These are phyloP conservation scores for Diabrotica undecimpunctata DNA, from an alignment of 1,140 invertebrate species.

Conservation along the genomic window DNA sequence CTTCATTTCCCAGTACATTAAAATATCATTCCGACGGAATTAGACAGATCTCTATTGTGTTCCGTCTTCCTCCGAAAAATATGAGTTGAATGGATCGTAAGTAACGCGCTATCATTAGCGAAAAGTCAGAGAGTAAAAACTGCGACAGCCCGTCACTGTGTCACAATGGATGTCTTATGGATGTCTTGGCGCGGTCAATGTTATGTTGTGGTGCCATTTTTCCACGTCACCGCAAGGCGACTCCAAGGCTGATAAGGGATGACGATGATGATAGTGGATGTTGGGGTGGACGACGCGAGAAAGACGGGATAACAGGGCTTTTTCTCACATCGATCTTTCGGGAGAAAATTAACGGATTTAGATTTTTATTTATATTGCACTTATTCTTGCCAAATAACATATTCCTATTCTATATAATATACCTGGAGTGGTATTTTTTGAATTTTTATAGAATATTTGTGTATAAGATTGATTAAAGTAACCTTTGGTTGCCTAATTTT, in stretches of 20 bases:
- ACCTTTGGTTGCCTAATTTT: too few species aligned
- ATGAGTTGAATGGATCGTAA: slow-evolving; percentile 20
- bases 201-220: slow-evolving; percentile 47
- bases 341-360: slow-evolving; percentile 5
- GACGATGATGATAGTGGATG: slow-evolving; percentile 19
- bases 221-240: slow-evolving; percentile 46
- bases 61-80: slow-evolving; percentile 8
- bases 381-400: too few species aligned
- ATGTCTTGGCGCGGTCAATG: slow-evolving; percentile 45
- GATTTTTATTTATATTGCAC: not conserved
- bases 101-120: slow-evolving; percentile 22
- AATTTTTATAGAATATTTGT: not conserved
- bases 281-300: not conserved
- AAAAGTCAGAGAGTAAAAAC: slow-evolving; percentile 24
- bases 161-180: slow-evolving; percentile 41
- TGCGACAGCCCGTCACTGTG: slow-evolving; percentile 31
- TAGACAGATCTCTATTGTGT: slow-evolving; percentile 7
- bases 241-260: slow-evolving; percentile 45
- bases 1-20: not conserved
- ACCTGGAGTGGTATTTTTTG: too few species aligned
- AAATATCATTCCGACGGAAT: slow-evolving; percentile 2
- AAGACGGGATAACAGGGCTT: not conserved
- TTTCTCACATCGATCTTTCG: not conserved
- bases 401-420: too few species aligned
- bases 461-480: too few species aligned